Conservation (phyloP, 1,140 invertebrate genomes). For the Anastrepha ludens region DNA sequence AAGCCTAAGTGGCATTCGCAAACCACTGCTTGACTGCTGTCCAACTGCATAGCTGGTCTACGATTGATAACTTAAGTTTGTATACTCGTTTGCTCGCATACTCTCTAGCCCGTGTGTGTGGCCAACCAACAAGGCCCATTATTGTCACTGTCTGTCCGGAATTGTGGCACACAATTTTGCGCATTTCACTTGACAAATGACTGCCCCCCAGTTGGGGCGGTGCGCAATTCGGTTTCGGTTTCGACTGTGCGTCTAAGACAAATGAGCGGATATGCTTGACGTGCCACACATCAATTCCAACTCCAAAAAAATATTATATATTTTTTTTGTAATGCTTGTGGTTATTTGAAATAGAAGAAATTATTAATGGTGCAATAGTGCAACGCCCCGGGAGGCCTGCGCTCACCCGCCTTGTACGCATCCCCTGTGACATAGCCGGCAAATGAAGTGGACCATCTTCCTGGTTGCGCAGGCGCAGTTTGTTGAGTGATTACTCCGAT, state of each 20-base stretch:
- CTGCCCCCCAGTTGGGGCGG: constrained; percentile 24
- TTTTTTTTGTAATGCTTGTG: constrained; percentile 14
- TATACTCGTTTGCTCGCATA: not conserved
- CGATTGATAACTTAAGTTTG: not conserved
- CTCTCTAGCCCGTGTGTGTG: not conserved
- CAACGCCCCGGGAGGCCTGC: not conserved
- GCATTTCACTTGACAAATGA: constrained; percentile 26
- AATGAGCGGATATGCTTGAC: constrained; percentile 49
- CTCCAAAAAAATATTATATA: not conserved
- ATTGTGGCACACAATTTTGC: not conserved
- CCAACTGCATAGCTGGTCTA: not conserved
- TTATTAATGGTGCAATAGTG: constrained; percentile 1
- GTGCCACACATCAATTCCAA: constrained; percentile 40
- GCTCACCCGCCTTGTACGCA: not conserved
- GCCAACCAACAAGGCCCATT: not conserved
- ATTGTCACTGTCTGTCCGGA: not conserved
- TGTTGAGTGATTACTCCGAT: constrained; percentile 45
- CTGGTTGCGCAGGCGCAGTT: not conserved
- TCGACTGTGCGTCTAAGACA: constrained; percentile 7
- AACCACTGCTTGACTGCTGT: too few species aligned
- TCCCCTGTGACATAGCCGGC: not conserved
- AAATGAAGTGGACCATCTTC: not conserved
- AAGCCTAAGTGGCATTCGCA: not conserved
- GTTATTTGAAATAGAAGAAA: constrained; percentile 45
- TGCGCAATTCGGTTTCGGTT: constrained; percentile 23